Conservation (phyloP, 2,113 vertebrate genomes). For the Accipiter virgatus region DNA sequence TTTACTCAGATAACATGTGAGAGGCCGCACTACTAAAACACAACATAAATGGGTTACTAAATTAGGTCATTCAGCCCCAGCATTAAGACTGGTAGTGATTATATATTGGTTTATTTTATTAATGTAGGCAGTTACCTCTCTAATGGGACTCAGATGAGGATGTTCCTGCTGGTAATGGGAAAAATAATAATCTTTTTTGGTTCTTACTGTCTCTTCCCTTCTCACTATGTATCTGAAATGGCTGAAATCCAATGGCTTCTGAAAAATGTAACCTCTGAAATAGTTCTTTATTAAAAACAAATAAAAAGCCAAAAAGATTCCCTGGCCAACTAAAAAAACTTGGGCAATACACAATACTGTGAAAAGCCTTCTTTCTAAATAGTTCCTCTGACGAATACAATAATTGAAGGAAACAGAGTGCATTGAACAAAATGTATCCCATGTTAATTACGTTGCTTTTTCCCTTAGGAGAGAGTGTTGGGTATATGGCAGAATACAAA, state of each 20-base stretch:
- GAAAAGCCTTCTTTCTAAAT: background rate
- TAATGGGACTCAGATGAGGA: constrained; percentile 33
- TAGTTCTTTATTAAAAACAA: background rate
- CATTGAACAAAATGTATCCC: background rate
- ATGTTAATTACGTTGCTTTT: background rate
- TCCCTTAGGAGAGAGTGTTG: background rate
- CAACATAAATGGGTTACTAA: constrained; percentile 10
- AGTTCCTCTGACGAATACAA: background rate
- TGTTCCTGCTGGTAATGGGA: background rate
- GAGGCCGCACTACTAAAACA: background rate
- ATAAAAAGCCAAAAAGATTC: background rate
- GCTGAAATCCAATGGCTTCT: background rate
- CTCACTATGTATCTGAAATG: background rate
- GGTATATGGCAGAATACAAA: background rate
- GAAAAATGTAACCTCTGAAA: background rate
- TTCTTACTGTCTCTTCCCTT: background rate
- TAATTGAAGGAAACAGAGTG: background rate
- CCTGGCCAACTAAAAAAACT: background rate
- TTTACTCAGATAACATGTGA: background rate
- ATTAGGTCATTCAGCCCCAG: background rate
- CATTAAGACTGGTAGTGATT: background rate
- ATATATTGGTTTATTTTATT: constrained; percentile 29
- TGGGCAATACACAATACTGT: background rate
- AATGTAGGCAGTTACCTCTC: background rate
- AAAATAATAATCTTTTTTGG: background rate